These are phyloP conservation scores for Sciaenops ocellatus DNA, from an alignment of 2,797 vertebrate genomes.

Conservation along the genomic window DNA sequence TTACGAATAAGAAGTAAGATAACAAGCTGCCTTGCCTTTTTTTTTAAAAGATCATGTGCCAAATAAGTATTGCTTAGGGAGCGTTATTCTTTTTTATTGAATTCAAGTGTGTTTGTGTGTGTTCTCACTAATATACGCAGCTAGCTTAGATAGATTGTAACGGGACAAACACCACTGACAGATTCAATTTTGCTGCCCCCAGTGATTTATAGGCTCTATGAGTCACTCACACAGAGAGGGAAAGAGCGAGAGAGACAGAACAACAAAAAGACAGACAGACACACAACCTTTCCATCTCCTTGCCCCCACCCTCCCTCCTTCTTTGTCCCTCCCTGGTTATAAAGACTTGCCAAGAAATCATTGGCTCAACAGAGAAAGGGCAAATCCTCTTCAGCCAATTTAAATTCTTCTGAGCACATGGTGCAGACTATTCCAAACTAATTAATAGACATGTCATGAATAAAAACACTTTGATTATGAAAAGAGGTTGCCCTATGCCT, in stretches of 20 bases:
- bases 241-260: constrained; percentile 5
- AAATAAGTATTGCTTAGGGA: not conserved
- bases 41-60: constrained; percentile 13
- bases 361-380: constrained; percentile 82
- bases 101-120: constrained; percentile 9
- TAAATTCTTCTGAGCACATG: constrained; percentile 82
- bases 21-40: not conserved
- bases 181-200: constrained; percentile 67
- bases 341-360: constrained; percentile 81
- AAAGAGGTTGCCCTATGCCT: constrained; percentile 81
- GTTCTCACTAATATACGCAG: constrained; percentile 43
- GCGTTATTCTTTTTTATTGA: constrained; percentile 1
- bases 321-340: constrained; percentile 71
- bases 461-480: constrained; percentile 84
- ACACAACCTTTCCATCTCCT: constrained; percentile 59
- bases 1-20: not conserved
- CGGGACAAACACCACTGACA: constrained; percentile 68
- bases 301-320: constrained; percentile 56
- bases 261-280: constrained; percentile 17
- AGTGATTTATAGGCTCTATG: constrained; percentile 69
- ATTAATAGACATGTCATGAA: constrained; percentile 86
- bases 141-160: constrained; percentile 47
- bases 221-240: constrained; percentile 56
- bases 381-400: constrained; percentile 86
- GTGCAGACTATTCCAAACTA: constrained; percentile 80